Base-by-base conservation (phyloP, 2,797 vertebrate genomes). In the Sylvilagus floridanus region DNA sequence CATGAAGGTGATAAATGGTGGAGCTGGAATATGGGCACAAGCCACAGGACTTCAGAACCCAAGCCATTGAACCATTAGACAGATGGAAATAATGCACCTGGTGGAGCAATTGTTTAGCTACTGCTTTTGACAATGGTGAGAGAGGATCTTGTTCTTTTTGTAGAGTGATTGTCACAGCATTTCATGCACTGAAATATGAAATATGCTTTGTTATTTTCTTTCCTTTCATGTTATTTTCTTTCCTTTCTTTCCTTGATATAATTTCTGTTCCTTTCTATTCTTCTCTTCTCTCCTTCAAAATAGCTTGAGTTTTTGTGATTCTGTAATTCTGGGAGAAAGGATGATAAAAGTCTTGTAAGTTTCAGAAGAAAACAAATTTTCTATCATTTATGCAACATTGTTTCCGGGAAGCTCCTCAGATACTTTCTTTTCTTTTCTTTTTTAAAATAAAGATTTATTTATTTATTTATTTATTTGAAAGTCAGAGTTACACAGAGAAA, bases 281-380 rank as follows among this genome's bases (percentile, higher is more conserved):
- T 72, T 63, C 54, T 91, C 81, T 87, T 32, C 8, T 82, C 16
- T 24, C 4, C 12, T 90, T 82, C 30, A 19, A 32, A 22, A n/a
- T 57, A 47, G 19, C 50, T 96, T 68, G 52, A 7, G 12, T 54
- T 77, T 92, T 72, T 92, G 78, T 76, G 69, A 21, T 76, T 89
- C 52, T 83, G 1, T 78, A 66, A 71, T 85, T 88, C 32, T 81
- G 42, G 35, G 2, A 89, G 79, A 71, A 91, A 86, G 42, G 32
- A 57, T 72, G 42, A 32, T n/a, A 88, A 92, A 16, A 79, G 6
- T 37, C 19, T 50, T 60, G 21, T 32, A 14, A 85, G 16, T 93
- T 94, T 96, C 68, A 62, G 68, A 79, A 86, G 78, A 95, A 91
- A 89, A 68, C 4, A 16, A 16, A 32, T 35, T 87, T 94, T 54